Evolutionary conservation across 2,113 vertebrate species (phyloP), one percentile per base, ranked within the genome.

Genomic region (Burhinus bistriatus): DNA sequence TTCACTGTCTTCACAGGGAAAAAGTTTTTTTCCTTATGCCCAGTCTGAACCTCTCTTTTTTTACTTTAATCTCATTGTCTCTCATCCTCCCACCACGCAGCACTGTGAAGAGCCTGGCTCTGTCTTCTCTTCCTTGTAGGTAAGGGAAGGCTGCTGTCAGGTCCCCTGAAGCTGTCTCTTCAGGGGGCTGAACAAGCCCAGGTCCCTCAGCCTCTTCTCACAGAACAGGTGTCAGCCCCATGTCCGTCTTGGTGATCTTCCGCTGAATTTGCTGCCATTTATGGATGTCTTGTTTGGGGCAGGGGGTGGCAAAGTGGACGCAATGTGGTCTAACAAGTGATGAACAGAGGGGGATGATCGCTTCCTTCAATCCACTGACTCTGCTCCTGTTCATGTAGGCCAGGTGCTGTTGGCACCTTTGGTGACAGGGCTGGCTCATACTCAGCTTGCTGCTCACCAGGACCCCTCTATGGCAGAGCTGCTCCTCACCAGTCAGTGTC

Each of bases 181-280:
- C 27, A 58, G 18, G 5, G 7, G 7, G 4, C 34, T 64, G 71
- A 80, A 58, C 27, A 59, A 69, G 15, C 32, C 42, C 58, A 59
- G 10, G 14, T 44, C 5, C 34, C 27, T 62, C 72, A 42, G 11
- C 3, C 8, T 57, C 45, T n/a, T n/a, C 36, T n/a, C 17, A 13
- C 2, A 66, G 36, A 13, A 9, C 32, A n/a, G 20, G 12, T 45
- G 13, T 47, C 69, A 62, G 4, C 11, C 11, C n/a, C 13, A 14
- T 18, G 47, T 6, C 18, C 34, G 6, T 14, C 21, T 6, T 4
- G 12, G 40, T 2, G 1, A 9, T 62, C 7, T 12, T 57, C 23
- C 2, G 1, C 40, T 62, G 15, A 44, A 44, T 11, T 36, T 4
- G 0, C 42, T 73, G 34, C 14, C 25, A 36, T 27, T 45, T 34